Evolutionary conservation across 2,113 vertebrate species (phyloP).

Genomic region (Jacana jacana): DNA sequence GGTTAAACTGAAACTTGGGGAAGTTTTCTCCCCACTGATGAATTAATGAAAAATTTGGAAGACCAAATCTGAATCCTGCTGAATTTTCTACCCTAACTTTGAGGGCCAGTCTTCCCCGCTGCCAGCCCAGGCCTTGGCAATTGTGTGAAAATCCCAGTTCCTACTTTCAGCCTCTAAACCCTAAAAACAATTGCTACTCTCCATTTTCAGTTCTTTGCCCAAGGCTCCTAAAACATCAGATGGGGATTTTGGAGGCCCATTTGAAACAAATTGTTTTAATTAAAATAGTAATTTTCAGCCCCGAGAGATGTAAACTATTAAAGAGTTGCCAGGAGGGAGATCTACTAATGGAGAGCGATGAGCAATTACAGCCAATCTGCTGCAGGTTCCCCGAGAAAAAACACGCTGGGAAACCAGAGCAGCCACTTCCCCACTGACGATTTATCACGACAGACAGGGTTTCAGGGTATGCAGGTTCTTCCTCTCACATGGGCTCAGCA

Average conservation of each 20-base stretch:
- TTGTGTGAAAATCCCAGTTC: neutral
- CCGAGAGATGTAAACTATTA: conserved; percentile 64
- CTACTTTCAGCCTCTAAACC: neutral
- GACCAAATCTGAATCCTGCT: neutral
- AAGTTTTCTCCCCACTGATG: neutral
- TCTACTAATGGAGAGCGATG: conserved; percentile 51
- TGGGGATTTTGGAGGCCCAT: conserved; percentile 41
- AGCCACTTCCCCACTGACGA: neutral
- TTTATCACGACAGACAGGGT: neutral
- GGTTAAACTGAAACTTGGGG: neutral
- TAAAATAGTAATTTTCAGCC: conserved; percentile 68
- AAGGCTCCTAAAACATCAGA: conserved; percentile 22
- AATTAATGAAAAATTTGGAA: neutral
- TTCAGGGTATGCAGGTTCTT: neutral
- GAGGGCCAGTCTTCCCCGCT: neutral
- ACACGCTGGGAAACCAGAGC: neutral
- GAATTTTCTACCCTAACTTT: neutral
- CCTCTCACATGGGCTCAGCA: neutral
- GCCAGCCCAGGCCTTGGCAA: neutral
- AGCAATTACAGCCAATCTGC: conserved; percentile 57
- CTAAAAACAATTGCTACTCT: neutral
- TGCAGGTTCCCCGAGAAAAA: neutral
- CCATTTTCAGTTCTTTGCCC: neutral
- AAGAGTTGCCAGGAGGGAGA: conserved; percentile 64
- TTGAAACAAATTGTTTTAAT: conserved; percentile 74